A percentile compares a stretch with the other conserved stretches of the same genome.
phyloP scores from a whole-genome alignment of 2,888 invertebrate genomes.

The Mesodorylaimus sp. region DNA sequence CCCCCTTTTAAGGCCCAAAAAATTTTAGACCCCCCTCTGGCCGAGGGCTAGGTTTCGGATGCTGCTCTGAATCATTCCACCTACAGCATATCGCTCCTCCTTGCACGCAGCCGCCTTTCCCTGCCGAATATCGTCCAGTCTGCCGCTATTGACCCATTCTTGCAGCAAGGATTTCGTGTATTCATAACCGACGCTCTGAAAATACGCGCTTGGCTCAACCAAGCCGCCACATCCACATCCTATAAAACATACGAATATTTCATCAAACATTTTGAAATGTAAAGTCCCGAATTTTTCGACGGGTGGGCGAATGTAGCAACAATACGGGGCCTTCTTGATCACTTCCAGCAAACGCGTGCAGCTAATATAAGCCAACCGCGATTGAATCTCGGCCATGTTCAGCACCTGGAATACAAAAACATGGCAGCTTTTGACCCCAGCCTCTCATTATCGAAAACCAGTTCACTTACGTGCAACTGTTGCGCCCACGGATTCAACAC shows the following conservation, averaged over 20 bases:
- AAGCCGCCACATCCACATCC: too few species aligned
- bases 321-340: slow-evolving; percentile 86
- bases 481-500: slow-evolving; percentile 77
- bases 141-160: slow-evolving; percentile 15
- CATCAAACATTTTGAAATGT: slow-evolving; percentile 90
- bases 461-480: slow-evolving; percentile 49
- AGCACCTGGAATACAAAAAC: too few species aligned
- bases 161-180: slow-evolving; percentile 14
- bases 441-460: too few species aligned
- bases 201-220: too few species aligned
- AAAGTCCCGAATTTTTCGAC: slow-evolving; percentile 91
- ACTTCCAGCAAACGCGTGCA: slow-evolving; percentile 88
- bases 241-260: slow-evolving; percentile 43
- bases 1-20: too few species aligned
- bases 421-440: too few species aligned
- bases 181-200: slow-evolving; percentile 17
- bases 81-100: too few species aligned
- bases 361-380: slow-evolving; percentile 87
- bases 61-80: too few species aligned
- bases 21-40: too few species aligned
- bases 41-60: too few species aligned
- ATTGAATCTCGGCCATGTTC: slow-evolving; percentile 91
- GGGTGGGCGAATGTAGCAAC: slow-evolving; percentile 92
- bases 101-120: too few species aligned
- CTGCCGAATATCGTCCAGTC: slow-evolving; percentile 8